Evolutionary conservation across 2,888 invertebrate species (phyloP).

Genomic region (Sinodicranocentrus sp.): DNA sequence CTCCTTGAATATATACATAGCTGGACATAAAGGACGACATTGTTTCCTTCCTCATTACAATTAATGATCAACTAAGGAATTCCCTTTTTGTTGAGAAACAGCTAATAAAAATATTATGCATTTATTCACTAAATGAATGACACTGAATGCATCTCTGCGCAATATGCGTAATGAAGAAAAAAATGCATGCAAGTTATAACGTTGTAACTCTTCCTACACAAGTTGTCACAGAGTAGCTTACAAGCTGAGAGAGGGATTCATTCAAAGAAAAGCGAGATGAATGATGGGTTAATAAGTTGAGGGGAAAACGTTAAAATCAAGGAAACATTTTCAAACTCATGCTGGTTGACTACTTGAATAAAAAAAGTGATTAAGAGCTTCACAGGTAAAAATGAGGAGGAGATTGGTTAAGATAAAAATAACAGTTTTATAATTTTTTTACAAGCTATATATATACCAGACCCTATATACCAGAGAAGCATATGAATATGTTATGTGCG

Average conservation of each 20-base stretch:
- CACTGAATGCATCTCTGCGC: no score
- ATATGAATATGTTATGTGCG: no score
- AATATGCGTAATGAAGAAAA: no score
- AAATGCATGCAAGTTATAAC: neutral
- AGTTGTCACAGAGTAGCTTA: neutral
- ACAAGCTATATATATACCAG: no score
- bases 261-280: constrained; percentile 9
- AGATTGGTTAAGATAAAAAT: constrained; percentile 1
- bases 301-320: constrained; percentile 16
- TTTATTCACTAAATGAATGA: no score
- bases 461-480: no score
- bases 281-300: constrained; percentile 41
- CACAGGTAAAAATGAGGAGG: no score
- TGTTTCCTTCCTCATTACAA: constrained; percentile 22
- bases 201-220: constrained; percentile 13
- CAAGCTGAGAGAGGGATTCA: no score
- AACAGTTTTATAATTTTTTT: constrained; percentile 14
- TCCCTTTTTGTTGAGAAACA: no score
- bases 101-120: no score
- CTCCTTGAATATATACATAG: no score
- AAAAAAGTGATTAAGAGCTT: no score
- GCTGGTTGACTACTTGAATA: constrained; percentile 1
- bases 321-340: constrained; percentile 6
- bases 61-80: constrained; percentile 22
- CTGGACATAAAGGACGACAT: neutral